A percentile compares a stretch with the other conserved stretches of the same genome.
Evolutionary conservation across 2,888 invertebrate genomes (phyloP).

Genomic region (Spilarctia lutea): DNA sequence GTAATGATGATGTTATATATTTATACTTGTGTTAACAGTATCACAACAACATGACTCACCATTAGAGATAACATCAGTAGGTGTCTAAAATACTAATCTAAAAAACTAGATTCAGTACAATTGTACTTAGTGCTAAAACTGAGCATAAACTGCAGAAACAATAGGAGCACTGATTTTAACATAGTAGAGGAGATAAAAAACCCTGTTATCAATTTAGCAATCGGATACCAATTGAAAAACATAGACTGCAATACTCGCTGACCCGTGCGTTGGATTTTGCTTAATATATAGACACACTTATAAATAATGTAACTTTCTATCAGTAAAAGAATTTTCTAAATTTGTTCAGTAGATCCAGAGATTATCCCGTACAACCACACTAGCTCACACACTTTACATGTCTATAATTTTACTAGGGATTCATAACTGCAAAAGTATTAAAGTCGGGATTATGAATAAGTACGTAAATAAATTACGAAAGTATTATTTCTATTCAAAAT

Average conservation of each 20-base stretch:
- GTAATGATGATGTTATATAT: too few relatives aligned
- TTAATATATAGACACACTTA: too few relatives aligned
- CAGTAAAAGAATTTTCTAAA: too few relatives aligned
- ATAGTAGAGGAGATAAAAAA: not conserved
- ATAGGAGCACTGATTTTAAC: not conserved
- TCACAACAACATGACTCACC: not conserved
- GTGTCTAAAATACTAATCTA: not conserved
- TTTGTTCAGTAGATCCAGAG: too few relatives aligned
- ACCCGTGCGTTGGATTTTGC: too few relatives aligned
- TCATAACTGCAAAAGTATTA: not conserved
- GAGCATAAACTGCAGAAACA: not conserved
- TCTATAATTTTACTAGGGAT: too few relatives aligned
- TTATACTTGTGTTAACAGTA: not conserved
- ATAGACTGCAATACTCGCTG: not conserved
- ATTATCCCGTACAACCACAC: too few relatives aligned
- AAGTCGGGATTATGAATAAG: not conserved
- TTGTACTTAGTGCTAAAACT: not conserved
- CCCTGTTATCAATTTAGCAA: not conserved
- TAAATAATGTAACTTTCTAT: too few relatives aligned
- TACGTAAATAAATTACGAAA: not conserved
- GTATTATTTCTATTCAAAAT: not conserved
- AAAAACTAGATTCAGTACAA: not conserved
- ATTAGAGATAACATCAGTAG: not conserved
- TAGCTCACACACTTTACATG: too few relatives aligned
- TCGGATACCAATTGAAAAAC: not conserved